These are phyloP conservation scores for Gadopsis bispinosus DNA, from an alignment of 2,797 vertebrate species.

Conservation along the genomic window DNA sequence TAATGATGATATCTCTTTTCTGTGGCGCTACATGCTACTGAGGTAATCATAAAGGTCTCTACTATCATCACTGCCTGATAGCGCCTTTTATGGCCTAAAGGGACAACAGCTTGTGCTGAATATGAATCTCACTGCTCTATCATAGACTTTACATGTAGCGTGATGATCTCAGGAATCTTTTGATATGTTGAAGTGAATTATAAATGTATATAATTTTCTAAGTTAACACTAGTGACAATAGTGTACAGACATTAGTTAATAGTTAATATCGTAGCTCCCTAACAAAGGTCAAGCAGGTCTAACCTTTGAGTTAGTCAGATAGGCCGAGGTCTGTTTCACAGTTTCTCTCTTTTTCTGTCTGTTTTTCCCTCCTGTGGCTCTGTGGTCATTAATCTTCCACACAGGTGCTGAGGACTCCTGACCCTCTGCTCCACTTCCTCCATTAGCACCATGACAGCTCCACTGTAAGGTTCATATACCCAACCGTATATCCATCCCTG, in stretches of 20 bases:
- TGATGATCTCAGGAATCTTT: slow-evolving; percentile 20
- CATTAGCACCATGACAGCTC: slow-evolving; percentile 81
- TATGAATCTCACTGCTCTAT: slow-evolving; percentile 64
- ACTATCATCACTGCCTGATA: slow-evolving; percentile 73
- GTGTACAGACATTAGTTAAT: neutral
- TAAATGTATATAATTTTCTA: slow-evolving; percentile 27
- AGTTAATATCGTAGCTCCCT: slow-evolving; percentile 40
- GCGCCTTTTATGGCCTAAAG: slow-evolving; percentile 70
- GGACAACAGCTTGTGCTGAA: slow-evolving; percentile 70
- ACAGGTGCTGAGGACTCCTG: slow-evolving; percentile 81
- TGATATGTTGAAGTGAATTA: slow-evolving; percentile 38
- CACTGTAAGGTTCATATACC: slow-evolving; percentile 75
- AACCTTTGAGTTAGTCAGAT: slow-evolving; percentile 63
- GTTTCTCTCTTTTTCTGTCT: slow-evolving; percentile 62
- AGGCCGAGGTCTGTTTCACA: slow-evolving; percentile 51
- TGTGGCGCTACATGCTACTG: slow-evolving; percentile 74
- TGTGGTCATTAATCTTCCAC: slow-evolving; percentile 83
- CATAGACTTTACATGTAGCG: slow-evolving; percentile 35
- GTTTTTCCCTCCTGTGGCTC: slow-evolving; percentile 70
- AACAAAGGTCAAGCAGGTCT: slow-evolving; percentile 53
- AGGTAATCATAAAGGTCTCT: slow-evolving; percentile 77
- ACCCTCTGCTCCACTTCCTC: slow-evolving; percentile 82
- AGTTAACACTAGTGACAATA: slow-evolving; percentile 4
- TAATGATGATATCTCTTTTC: slow-evolving; percentile 85
- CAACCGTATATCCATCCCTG: slow-evolving; percentile 70